These are phyloP conservation scores for Drosophila fuyamai DNA, from an alignment of 1,140 invertebrate genomes.

Conservation along the genomic window DNA sequence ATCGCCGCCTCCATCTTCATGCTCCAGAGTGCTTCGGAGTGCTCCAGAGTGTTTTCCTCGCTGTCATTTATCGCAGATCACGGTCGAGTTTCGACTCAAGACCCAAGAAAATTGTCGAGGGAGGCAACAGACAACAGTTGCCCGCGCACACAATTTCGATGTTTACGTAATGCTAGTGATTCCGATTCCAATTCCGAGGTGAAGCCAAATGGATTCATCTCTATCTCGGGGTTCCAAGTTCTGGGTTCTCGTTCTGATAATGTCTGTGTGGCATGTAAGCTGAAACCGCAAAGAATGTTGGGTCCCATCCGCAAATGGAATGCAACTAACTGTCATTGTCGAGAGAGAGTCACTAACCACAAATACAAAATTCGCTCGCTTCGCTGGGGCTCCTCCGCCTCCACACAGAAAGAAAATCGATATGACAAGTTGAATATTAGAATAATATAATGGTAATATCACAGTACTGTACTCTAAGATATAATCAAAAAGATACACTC, in stretches of 20 bases:
- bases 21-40: constrained; percentile 26
- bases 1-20: constrained; percentile 6
- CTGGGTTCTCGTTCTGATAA: constrained; percentile 10
- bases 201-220: constrained; percentile 11
- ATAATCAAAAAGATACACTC: too few species aligned
- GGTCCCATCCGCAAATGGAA: constrained; percentile 27
- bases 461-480: too few species aligned
- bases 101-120: constrained; percentile 68
- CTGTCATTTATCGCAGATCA: constrained; percentile 62
- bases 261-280: constrained; percentile 53
- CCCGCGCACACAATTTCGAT: constrained; percentile 26
- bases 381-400: constrained; percentile 16
- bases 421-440: too few species aligned
- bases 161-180: constrained; percentile 50
- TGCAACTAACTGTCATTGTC: constrained; percentile 75
- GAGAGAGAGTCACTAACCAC: constrained; percentile 25
- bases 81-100: constrained; percentile 62
- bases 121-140: constrained; percentile 9
- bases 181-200: constrained; percentile 9
- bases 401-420: not conserved
- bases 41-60: constrained; percentile 7
- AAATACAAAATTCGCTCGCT: constrained; percentile 27
- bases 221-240: too few species aligned
- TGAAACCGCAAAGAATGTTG: constrained; percentile 51
- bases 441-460: too few species aligned